These are phyloP conservation scores for Colletes gigas DNA, from an alignment of 1,140 invertebrate species.

Conservation along the genomic window DNA sequence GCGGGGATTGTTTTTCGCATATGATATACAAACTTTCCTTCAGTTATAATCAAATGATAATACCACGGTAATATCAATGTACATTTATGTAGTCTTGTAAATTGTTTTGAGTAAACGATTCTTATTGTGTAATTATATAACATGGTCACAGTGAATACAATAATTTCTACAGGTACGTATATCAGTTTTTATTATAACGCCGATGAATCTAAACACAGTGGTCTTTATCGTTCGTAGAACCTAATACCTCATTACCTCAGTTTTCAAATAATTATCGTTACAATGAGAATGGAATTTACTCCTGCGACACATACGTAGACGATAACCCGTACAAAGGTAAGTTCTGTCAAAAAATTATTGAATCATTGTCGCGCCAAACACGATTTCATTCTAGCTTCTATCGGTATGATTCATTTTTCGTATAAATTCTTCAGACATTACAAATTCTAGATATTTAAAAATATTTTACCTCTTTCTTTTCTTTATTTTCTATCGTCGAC, in stretches of 20 bases:
- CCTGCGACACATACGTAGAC: no score
- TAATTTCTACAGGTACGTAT: neutral
- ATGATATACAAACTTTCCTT: neutral
- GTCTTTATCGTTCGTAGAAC: neutral
- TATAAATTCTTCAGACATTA: neutral
- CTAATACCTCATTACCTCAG: neutral
- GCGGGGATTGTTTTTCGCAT: neutral
- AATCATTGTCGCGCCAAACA: no score
- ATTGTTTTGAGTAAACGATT: neutral
- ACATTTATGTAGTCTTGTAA: neutral
- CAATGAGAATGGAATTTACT: no score
- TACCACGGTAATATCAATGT: neutral
- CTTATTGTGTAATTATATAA: neutral
- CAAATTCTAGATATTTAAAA: no score
- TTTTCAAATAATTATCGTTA: neutral
- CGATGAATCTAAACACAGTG: neutral
- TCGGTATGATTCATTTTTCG: neutral
- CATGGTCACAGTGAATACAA: neutral
- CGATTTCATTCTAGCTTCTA: neutral
- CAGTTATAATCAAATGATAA: neutral
- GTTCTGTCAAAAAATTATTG: neutral
- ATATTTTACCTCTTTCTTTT: no score
- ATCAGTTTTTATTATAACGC: neutral
- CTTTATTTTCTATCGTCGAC: no score
- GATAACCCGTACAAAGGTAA: neutral